Conservation (phyloP, 1,140 invertebrate genomes). For the Euglossa dilemma region DNA sequence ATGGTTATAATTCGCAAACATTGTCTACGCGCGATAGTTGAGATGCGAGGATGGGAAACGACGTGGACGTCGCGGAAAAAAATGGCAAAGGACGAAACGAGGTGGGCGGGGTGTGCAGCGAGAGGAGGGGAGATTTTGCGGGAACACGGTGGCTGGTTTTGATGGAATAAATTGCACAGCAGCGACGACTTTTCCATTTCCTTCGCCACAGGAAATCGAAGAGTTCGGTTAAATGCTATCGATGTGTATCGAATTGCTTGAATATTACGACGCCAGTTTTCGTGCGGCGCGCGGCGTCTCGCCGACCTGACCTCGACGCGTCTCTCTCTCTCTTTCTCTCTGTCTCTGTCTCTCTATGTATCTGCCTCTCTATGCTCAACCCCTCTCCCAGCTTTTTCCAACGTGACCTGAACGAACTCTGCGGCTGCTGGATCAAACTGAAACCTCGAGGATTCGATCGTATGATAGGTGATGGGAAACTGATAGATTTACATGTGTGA, state of each 20-base stretch:
- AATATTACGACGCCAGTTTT: slow-evolving; percentile 53
- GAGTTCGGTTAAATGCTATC: slow-evolving; percentile 57
- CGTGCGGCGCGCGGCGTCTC: slow-evolving; percentile 10
- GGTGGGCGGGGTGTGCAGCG: slow-evolving; percentile 24
- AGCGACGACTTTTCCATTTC: slow-evolving; percentile 63
- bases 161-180: slow-evolving; percentile 58
- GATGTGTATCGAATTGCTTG: slow-evolving; percentile 57
- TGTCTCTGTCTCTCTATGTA: too few relatives aligned
- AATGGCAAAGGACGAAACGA: background rate
- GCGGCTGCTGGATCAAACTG: background rate
- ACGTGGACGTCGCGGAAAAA: background rate
- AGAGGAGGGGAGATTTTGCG: slow-evolving; percentile 19
- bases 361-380: too few relatives aligned
- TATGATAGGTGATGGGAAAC: background rate
- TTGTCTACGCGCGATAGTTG: background rate
- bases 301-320: background rate
- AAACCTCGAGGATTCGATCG: background rate
- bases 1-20: background rate
- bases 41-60: background rate
- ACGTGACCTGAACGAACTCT: background rate
- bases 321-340: background rate
- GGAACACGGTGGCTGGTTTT: slow-evolving; percentile 32
- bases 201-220: slow-evolving; percentile 53
- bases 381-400: background rate
- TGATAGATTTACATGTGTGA: background rate